Conservation (phyloP, 2,113 vertebrate genomes). For the Sander vitreus region DNA sequence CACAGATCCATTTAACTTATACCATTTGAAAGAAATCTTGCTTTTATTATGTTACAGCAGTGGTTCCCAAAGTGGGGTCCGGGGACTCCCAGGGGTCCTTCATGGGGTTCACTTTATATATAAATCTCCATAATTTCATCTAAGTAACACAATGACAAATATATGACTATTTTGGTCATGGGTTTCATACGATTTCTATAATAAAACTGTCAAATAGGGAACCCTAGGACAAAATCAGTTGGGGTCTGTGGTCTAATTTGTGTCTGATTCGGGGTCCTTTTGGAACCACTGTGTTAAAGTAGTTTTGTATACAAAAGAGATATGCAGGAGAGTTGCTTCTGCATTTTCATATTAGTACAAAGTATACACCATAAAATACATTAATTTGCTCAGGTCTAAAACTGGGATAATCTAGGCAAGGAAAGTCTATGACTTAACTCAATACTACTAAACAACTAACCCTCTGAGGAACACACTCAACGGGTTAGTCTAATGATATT, state of each 20-base stretch:
- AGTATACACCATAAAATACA: neutral
- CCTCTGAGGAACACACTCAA: neutral
- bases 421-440: neutral
- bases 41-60: neutral
- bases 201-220: too few relatives aligned
- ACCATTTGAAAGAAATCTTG: neutral
- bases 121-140: too few relatives aligned
- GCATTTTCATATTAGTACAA: neutral
- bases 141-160: too few relatives aligned
- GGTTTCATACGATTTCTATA: too few relatives aligned
- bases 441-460: neutral
- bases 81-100: too few relatives aligned
- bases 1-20: neutral
- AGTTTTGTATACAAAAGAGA: neutral
- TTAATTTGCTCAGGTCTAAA: neutral
- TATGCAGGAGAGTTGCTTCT: neutral
- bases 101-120: too few relatives aligned
- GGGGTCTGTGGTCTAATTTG: too few relatives aligned
- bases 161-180: too few relatives aligned
- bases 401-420: neutral
- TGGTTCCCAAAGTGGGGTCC: too few relatives aligned
- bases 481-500: neutral
- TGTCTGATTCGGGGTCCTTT: too few relatives aligned
- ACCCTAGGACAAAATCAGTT: too few relatives aligned
- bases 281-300: too few relatives aligned